These are phyloP conservation scores for Hirtodrosophila trivittata DNA, from an alignment of 2,888 invertebrate genomes.

Conservation along the genomic window DNA sequence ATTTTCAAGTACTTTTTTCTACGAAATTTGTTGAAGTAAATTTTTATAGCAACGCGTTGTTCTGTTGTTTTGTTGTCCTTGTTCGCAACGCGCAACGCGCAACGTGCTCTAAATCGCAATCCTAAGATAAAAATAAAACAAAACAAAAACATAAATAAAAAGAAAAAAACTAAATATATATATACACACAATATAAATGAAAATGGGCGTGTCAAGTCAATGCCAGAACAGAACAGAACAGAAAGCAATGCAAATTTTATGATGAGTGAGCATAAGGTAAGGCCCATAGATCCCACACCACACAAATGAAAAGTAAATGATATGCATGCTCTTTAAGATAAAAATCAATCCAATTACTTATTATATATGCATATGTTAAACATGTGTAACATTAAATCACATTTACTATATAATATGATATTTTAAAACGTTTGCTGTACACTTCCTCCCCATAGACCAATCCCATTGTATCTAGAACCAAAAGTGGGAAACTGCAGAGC, in stretches of 20 bases:
- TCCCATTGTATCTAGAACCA: no score
- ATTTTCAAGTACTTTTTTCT: conserved; percentile 52
- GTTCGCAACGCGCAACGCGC: conserved; percentile 53
- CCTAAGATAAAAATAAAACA: no score
- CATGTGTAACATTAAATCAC: no score
- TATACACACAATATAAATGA: conserved; percentile 20
- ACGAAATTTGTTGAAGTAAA: conserved; percentile 40
- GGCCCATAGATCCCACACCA: conserved; percentile 64
- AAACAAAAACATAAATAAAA: no score
- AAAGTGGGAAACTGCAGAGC: no score
- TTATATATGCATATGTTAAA: conserved; percentile 2
- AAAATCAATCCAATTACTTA: conserved; percentile 29
- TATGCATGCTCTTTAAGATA: conserved; percentile 60
- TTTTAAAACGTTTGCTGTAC: conserved; percentile 56
- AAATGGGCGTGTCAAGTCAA: conserved; percentile 64
- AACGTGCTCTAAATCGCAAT: conserved; percentile 31
- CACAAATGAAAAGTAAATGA: conserved; percentile 47
- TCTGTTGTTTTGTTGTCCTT: conserved; percentile 62
- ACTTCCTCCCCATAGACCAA: no score
- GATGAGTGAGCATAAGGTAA: conserved; percentile 84
- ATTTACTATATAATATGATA: no score
- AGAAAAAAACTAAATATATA: neutral
- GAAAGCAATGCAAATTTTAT: conserved; percentile 77
- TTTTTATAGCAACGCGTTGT: conserved; percentile 61
- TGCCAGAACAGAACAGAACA: conserved; percentile 71